Base-by-base conservation (phyloP, 1,140 invertebrate species). In the Notospermus geniculatus region DNA sequence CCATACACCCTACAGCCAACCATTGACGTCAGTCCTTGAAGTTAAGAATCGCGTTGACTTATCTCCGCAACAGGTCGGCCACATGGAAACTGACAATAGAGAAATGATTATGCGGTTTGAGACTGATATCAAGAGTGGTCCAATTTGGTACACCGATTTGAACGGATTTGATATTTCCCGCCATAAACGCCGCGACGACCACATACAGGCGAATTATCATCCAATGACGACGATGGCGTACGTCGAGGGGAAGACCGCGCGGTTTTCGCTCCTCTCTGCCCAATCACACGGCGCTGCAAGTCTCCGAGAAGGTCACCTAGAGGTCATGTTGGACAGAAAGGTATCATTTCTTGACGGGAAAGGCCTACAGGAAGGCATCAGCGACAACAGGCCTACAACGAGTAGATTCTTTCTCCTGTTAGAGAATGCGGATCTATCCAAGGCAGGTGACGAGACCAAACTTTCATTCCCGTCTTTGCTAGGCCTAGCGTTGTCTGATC, bases 351-450 rank as follows among this genome's bases (percentile, higher is more conserved):
- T 95, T 71, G 93, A 96, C 71, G 88, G 89, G 1, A 80, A 92
- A 23, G 93, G 93, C 0, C 89, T 94, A 85, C 89, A 90, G 2
- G 91, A 96, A 77, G 93, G 92, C n/a, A 85, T 97, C 0, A 86
- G 91, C 0, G 93, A 97, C 71, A 95, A 91, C 75, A 85, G 87
- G 22, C 81, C 84, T 57, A 92, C 91, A 0, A 80, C 87, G 0
- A 87, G 90, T 46, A 89, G 89, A 65, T 92, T 93, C 73, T 91
- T 89, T 85, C 71, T 97, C 11, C 74, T 94, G 0, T 71, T 95
- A 0, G 93, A 96, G 78, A 69, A 5, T 30, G 1, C 58, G 54
- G 7, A 28, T 66, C 64, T 19, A 41, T 13, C 41, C 58, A 32
- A 66, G 71, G 46, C 17, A 52, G 17, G n/a, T 5, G 46, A 22